Conservation (phyloP, 2,113 vertebrate species). For the Desmodus rotundus region DNA sequence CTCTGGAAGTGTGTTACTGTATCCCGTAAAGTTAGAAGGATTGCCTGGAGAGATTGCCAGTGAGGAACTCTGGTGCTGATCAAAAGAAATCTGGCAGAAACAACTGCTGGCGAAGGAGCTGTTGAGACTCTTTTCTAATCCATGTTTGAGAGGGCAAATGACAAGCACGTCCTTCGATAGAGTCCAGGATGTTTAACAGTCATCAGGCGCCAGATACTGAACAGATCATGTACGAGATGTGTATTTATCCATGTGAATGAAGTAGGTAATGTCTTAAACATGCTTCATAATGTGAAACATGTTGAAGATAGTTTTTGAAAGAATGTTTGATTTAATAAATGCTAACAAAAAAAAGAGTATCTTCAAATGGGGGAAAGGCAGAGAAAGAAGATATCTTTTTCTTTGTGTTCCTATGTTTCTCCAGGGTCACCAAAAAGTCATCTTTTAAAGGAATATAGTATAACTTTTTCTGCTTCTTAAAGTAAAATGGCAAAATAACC, state of each 20-base stretch:
- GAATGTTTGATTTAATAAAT: constrained; percentile 32
- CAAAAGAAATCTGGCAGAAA: constrained; percentile 34
- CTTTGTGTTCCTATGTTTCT: not conserved
- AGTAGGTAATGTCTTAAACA: constrained; percentile 52
- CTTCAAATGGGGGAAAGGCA: not conserved
- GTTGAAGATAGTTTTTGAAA: constrained; percentile 32
- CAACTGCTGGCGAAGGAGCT: not conserved
- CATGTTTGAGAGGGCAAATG: not conserved
- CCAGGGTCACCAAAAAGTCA: not conserved
- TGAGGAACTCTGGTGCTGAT: not conserved
- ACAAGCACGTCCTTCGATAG: not conserved
- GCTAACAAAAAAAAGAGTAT: constrained; percentile 27
- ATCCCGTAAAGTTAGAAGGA: not conserved
- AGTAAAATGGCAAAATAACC: not conserved
- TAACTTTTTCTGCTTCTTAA: not conserved
- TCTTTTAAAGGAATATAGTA: not conserved
- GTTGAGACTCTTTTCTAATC: not conserved
- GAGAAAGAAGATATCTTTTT: not conserved
- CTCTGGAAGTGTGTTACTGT: not conserved
- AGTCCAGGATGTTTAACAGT: constrained; percentile 5
- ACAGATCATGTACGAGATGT: constrained; percentile 14
- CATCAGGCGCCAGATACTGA: constrained; percentile 28
- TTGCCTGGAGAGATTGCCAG: not conserved
- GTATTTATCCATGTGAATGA: not conserved
- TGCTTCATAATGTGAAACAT: constrained; percentile 51